These are phyloP conservation scores for Callithrix jacchus DNA, from an alignment of 2,113 vertebrate species.

Conservation along the genomic window DNA sequence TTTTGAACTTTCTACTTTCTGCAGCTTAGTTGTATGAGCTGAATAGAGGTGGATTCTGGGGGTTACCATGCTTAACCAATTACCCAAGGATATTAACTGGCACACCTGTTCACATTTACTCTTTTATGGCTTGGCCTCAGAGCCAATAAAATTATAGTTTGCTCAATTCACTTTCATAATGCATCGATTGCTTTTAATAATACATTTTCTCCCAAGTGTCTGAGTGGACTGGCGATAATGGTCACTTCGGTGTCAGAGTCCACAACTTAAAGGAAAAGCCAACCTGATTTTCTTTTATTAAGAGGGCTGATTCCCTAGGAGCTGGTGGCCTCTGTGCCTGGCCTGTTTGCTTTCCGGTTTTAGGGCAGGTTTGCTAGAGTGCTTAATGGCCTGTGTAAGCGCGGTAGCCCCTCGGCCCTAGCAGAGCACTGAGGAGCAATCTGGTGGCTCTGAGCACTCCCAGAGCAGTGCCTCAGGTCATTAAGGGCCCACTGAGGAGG, in stretches of 20 bases:
- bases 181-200: constrained; percentile 47
- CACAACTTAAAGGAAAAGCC: background rate
- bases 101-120: constrained; percentile 81
- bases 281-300: background rate
- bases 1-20: constrained; percentile 55
- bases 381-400: too few species aligned
- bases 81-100: constrained; percentile 70
- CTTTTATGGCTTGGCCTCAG: constrained; percentile 77
- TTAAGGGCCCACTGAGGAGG: background rate
- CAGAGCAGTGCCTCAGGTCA: background rate
- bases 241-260: background rate
- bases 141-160: constrained; percentile 79
- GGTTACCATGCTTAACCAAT: constrained; percentile 75
- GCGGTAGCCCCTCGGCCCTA: background rate
- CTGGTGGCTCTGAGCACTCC: background rate
- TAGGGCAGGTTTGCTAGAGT: background rate
- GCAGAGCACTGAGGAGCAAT: background rate
- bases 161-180: constrained; percentile 61
- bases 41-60: constrained; percentile 25
- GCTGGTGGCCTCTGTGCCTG: background rate
- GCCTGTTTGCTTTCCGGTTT: background rate
- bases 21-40: constrained; percentile 7
- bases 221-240: background rate
- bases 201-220: constrained; percentile 11
- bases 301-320: background rate